A percentile compares a stretch with the other conserved stretches of the same genome.
These are phyloP conservation scores for human (Homo sapiens) DNA, from an alignment of 2,113 vertebrate genomes.

Conservation along the genomic window GRCh38 chr13:38141501-38142000, in stretches of 20 bases:
- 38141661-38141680: slow-evolving; percentile 7
- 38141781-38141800: slow-evolving; percentile 5
- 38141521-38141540: neutral
- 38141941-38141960: slow-evolving; percentile 58
- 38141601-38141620: neutral
- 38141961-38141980: slow-evolving; percentile 50
- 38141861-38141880: slow-evolving; percentile 70
- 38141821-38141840: slow-evolving; percentile 25
- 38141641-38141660: neutral
- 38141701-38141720: neutral
- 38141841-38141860: slow-evolving; percentile 46
- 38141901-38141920: slow-evolving; percentile 72
- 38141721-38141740: neutral
- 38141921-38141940: slow-evolving; percentile 59
- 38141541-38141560: neutral
- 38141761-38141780: neutral
- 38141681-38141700: neutral
- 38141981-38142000: slow-evolving; percentile 68
- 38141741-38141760: neutral
- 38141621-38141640: neutral
- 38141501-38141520: neutral
- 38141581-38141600: neutral
- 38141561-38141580: neutral
- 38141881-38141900: slow-evolving; percentile 69
- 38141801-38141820: slow-evolving; percentile 39